Evolutionary conservation across 2,888 invertebrate genomes (phyloP).

Genomic region (Mongoloraphidia duomilia): DNA sequence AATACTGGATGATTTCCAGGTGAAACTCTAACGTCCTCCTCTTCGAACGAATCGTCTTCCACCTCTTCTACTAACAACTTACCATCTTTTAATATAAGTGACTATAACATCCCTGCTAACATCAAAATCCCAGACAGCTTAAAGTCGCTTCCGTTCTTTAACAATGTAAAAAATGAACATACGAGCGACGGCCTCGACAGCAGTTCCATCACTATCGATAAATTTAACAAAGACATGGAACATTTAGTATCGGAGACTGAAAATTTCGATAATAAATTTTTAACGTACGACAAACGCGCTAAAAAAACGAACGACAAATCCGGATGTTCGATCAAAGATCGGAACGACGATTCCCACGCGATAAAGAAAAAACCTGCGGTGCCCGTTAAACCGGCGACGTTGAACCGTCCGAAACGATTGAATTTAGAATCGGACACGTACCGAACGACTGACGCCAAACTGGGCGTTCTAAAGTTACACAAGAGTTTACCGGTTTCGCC

Average conservation of each 20-base stretch:
- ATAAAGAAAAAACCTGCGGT: too few relatives aligned
- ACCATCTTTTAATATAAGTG: slow-evolving; percentile 1
- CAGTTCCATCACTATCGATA: slow-evolving; percentile 2
- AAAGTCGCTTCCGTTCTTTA: slow-evolving; percentile 5
- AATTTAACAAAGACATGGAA: slow-evolving; percentile 6
- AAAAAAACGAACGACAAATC: neutral
- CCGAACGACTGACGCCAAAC: neutral
- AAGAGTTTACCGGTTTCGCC: slow-evolving; percentile 73
- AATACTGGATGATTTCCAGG: too few relatives aligned
- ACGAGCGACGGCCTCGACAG: neutral
- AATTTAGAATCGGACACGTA: neutral
- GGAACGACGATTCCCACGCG: too few relatives aligned
- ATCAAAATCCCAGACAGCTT: slow-evolving; percentile 5
- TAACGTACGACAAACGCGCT: neutral
- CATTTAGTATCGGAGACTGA: slow-evolving; percentile 3
- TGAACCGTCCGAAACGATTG: slow-evolving; percentile 2
- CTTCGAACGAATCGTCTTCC: too few relatives aligned
- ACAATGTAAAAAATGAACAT: neutral
- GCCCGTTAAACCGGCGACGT: too few relatives aligned
- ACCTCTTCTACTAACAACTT: neutral
- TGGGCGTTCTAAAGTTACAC: slow-evolving; percentile 27
- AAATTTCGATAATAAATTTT: neutral
- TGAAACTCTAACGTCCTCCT: too few relatives aligned
- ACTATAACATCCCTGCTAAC: slow-evolving; percentile 7
- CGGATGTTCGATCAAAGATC: too few relatives aligned